Evolutionary conservation across 2,888 invertebrate genomes (phyloP).

Genomic region (Liposcelis brunnea): DNA sequence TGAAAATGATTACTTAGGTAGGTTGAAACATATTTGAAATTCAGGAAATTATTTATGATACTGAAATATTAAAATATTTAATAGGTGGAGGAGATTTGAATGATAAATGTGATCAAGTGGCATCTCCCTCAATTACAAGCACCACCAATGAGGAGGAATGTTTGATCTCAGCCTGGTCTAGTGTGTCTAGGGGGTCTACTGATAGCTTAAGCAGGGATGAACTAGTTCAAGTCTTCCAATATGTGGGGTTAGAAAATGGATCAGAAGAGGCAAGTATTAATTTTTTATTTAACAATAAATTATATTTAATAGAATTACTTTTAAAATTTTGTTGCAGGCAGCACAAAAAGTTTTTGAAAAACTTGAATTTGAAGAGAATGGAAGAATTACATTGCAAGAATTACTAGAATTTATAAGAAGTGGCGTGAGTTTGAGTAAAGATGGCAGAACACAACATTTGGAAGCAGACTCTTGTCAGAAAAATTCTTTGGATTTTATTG

Average conservation of each 20-base stretch:
- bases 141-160: constrained; percentile 8
- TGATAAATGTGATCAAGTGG: no score
- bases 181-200: neutral
- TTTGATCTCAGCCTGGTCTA: constrained; percentile 6
- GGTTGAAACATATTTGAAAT: no score
- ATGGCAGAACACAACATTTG: constrained; percentile 18
- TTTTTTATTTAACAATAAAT: no score
- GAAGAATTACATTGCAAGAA: constrained; percentile 45
- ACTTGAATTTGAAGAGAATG: constrained; percentile 42
- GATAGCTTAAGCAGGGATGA: neutral
- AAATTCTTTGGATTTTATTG: neutral
- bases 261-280: neutral
- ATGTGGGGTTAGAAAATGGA: constrained; percentile 1
- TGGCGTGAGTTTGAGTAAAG: constrained; percentile 23
- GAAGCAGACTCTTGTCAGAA: constrained; percentile 15
- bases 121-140: no score
- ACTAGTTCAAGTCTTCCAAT: constrained; percentile 4
- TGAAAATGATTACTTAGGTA: no score
- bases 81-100: no score
- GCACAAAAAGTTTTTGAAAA: constrained; percentile 44
- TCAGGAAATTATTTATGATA: no score
- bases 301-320: neutral
- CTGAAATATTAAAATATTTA: neutral
- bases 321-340: constrained; percentile 23
- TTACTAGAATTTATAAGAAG: constrained; percentile 42